phyloP scores from a whole-genome alignment of 2,797 vertebrate genomes.

The Malurus splendens region DNA sequence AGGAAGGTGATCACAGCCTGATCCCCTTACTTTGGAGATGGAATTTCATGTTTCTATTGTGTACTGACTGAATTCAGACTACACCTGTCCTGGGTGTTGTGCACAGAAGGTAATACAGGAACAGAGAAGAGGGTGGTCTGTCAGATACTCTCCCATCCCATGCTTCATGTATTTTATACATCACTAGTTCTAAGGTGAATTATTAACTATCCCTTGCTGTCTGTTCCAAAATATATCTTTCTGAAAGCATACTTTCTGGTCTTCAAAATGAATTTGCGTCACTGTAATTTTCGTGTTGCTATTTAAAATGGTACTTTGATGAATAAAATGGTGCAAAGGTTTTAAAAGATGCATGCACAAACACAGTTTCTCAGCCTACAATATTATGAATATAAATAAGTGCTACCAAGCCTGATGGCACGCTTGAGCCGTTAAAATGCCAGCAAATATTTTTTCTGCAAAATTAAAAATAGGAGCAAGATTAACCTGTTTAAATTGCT shows the following conservation, averaged over 20 bases:
- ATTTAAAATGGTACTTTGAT: neutral
- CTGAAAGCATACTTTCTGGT: neutral
- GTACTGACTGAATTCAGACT: neutral
- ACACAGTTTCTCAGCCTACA: neutral
- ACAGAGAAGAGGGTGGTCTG: neutral
- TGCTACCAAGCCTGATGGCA: neutral
- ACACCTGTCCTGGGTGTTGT: rapidly evolving
- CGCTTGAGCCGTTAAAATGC: neutral
- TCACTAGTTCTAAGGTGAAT: neutral
- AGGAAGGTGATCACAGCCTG: neutral
- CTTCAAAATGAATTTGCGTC: neutral
- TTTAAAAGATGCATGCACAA: neutral
- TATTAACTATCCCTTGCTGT: neutral
- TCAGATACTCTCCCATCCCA: neutral
- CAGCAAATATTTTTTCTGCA: neutral
- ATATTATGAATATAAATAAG: neutral
- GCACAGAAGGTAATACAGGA: neutral
- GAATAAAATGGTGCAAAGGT: neutral
- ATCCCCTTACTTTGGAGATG: neutral
- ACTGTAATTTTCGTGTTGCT: neutral
- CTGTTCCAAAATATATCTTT: neutral
- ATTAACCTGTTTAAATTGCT: neutral
- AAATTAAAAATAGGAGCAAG: neutral
- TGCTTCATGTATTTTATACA: neutral
- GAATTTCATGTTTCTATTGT: neutral